These are phyloP conservation scores for Drosophila simulans DNA, from an alignment of 1,140 invertebrate species.

Conservation along the genomic window DNA sequence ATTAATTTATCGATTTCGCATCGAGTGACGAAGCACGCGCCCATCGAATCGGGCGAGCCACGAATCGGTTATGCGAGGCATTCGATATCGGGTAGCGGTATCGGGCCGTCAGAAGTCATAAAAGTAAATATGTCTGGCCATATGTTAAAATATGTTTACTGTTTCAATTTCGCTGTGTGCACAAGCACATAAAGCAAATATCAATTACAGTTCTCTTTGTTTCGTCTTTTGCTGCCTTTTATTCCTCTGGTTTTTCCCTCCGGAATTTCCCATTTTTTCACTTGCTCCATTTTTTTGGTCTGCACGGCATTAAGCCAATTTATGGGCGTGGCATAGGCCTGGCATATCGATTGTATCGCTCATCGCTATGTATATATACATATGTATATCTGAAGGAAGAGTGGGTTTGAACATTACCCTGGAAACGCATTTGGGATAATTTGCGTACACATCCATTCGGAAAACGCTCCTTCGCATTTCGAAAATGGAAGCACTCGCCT, in stretches of 20 bases:
- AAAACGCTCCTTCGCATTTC: too few species aligned
- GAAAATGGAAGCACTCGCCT: too few species aligned
- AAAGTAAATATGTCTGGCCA: slow-evolving; percentile 66
- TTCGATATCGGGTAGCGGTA: neutral
- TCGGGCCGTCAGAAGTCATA: slow-evolving; percentile 40
- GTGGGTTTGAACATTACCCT: neutral
- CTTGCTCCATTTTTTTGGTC: slow-evolving; percentile 1
- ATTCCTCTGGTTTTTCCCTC: slow-evolving; percentile 6
- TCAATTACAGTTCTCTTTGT: slow-evolving; percentile 62
- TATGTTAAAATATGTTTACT: slow-evolving; percentile 73
- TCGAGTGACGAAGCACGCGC: slow-evolving; percentile 19
- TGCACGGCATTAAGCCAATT: slow-evolving; percentile 42
- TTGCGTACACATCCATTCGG: too few species aligned
- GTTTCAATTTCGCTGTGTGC: slow-evolving; percentile 67
- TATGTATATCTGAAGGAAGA: slow-evolving; percentile 1
- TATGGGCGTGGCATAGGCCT: slow-evolving; percentile 46
- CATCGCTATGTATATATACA: neutral
- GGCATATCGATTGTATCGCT: slow-evolving; percentile 46
- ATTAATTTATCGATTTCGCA: slow-evolving; percentile 56
- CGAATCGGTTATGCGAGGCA: slow-evolving; percentile 4
- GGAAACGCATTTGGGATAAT: too few species aligned
- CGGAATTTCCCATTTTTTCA: slow-evolving; percentile 9
- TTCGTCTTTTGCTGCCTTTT: slow-evolving; percentile 29
- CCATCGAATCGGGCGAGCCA: neutral
- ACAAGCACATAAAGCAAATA: slow-evolving; percentile 66